These are phyloP conservation scores for Epirrita christyi DNA, from an alignment of 2,888 invertebrate genomes.

Conservation along the genomic window DNA sequence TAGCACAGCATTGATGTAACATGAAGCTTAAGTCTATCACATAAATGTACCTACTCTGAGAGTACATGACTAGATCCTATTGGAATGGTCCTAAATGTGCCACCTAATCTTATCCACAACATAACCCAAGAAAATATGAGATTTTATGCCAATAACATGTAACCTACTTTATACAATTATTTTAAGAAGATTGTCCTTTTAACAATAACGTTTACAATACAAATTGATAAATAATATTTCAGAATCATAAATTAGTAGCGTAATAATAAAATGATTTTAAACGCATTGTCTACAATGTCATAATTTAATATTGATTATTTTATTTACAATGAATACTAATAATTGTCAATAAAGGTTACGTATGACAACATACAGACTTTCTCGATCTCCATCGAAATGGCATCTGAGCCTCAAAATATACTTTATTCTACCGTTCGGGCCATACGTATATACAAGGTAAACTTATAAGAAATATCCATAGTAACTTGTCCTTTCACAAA, in stretches of 20 bases:
- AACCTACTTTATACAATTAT: conserved; percentile 83
- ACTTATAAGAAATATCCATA: conserved; percentile 69
- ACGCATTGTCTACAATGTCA: conserved; percentile 66
- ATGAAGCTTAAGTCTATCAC: conserved; percentile 66
- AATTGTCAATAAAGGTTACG: conserved; percentile 66
- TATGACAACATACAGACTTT: conserved; percentile 70
- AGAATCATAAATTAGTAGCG: conserved; percentile 53
- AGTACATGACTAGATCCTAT: conserved; percentile 71
- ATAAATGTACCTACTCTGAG: conserved; percentile 60
- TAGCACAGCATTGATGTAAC: conserved; percentile 58
- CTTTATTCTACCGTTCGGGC: conserved; percentile 68
- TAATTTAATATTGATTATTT: conserved; percentile 54
- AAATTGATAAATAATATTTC: conserved; percentile 49
- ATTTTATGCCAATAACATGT: conserved; percentile 52
- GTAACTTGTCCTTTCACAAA: conserved; percentile 49
- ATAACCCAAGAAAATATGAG: conserved; percentile 38
- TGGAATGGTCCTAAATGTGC: conserved; percentile 59
- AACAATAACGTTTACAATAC: conserved; percentile 46
- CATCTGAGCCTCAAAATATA: conserved; percentile 73
- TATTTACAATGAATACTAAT: conserved; percentile 80
- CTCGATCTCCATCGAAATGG: conserved; percentile 50
- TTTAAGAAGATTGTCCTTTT: conserved; percentile 42
- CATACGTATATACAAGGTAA: conserved; percentile 83
- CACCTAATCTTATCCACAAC: conserved; percentile 42
- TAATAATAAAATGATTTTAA: conserved; percentile 53